These are phyloP conservation scores for Electrophaes corylata DNA, from an alignment of 2,888 invertebrate genomes.

Conservation along the genomic window DNA sequence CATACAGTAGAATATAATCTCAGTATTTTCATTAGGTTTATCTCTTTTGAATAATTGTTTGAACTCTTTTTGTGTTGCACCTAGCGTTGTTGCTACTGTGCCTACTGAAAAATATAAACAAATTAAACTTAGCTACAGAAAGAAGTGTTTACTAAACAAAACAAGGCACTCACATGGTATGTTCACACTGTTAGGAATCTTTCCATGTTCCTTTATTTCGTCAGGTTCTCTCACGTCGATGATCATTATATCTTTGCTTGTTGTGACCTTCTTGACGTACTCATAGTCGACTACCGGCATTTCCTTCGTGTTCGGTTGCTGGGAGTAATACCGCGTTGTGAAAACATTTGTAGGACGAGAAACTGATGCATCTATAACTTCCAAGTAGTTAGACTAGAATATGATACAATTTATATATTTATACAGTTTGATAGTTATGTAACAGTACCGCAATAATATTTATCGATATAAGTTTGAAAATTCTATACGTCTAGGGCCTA, in stretches of 20 bases:
- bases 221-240: slow-evolving; percentile 91
- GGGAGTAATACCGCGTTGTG: slow-evolving; percentile 49
- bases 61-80: slow-evolving; percentile 80
- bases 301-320: slow-evolving; percentile 47
- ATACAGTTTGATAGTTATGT: too few relatives aligned
- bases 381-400: too few relatives aligned
- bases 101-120: slow-evolving; percentile 73
- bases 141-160: background rate
- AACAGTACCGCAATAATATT: too few relatives aligned
- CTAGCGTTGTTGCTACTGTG: slow-evolving; percentile 71
- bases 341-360: slow-evolving; percentile 16
- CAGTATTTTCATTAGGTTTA: slow-evolving; percentile 84
- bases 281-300: slow-evolving; percentile 67
- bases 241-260: slow-evolving; percentile 70
- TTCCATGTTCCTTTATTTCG: slow-evolving; percentile 88
- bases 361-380: slow-evolving; percentile 23
- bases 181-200: slow-evolving; percentile 89
- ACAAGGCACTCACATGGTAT: slow-evolving; percentile 86
- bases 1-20: slow-evolving; percentile 88
- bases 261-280: slow-evolving; percentile 69
- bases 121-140: background rate
- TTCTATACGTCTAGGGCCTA: too few relatives aligned
- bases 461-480: too few relatives aligned
- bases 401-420: too few relatives aligned
- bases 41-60: slow-evolving; percentile 78